A percentile compares a stretch with the other conserved stretches of the same genome.
Evolutionary conservation across 2,888 invertebrate genomes (phyloP).

Genomic region (Stenodera caucasica): DNA sequence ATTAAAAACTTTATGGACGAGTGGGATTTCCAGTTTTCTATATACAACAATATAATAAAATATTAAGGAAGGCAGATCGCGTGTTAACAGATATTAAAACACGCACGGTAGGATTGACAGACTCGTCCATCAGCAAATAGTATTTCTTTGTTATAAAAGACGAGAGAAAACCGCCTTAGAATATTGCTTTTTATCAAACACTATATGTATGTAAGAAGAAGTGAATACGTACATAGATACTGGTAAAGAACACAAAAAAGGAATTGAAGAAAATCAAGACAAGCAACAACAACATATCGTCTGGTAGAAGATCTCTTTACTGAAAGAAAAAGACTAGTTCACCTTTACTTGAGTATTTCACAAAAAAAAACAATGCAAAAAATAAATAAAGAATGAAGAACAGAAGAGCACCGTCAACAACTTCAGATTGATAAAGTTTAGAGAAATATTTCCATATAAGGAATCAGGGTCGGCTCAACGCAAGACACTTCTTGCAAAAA

Average conservation of each 20-base stretch:
- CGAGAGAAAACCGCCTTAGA: slow-evolving; percentile 20
- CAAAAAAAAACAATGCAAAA: background rate
- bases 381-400: background rate
- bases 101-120: slow-evolving; percentile 24
- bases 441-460: background rate
- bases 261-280: background rate
- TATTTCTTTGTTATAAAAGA: slow-evolving; percentile 22
- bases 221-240: background rate
- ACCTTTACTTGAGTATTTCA: slow-evolving; percentile 1
- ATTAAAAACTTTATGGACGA: slow-evolving; percentile 27
- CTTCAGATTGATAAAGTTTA: background rate
- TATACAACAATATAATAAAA: slow-evolving; percentile 20
- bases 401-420: background rate
- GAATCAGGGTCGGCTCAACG: too few relatives aligned
- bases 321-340: slow-evolving; percentile 6
- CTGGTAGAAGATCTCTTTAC: slow-evolving; percentile 7
- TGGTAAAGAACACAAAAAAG: slow-evolving; percentile 3
- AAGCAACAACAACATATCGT: slow-evolving; percentile 8
- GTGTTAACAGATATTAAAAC: slow-evolving; percentile 26
- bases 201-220: background rate
- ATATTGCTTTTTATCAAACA: slow-evolving; percentile 16
- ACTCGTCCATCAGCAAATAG: slow-evolving; percentile 22
- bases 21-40: slow-evolving; percentile 27
- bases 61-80: slow-evolving; percentile 29
- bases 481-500: too few relatives aligned